Evolutionary conservation across 2,797 vertebrate species (phyloP).

Genomic region (Esox masquinongy): DNA sequence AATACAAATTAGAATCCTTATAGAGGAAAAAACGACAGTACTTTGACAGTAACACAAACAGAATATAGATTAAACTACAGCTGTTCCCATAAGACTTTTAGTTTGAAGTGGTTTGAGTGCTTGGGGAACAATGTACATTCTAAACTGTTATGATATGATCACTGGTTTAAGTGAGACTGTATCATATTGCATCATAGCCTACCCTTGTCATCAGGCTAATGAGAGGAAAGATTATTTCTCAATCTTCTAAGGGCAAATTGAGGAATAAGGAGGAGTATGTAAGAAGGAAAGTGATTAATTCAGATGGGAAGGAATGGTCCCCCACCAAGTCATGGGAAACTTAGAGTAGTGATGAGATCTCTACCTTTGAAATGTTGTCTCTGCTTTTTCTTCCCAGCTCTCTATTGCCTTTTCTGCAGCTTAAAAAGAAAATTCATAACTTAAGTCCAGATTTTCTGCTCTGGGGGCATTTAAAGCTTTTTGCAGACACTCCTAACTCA

Average conservation of each 20-base stretch:
- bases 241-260: constrained; percentile 5
- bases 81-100: neutral
- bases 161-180: constrained; percentile 12
- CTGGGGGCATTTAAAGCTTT: constrained; percentile 42
- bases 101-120: neutral
- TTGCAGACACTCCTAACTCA: constrained; percentile 17
- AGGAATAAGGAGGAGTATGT: constrained; percentile 7
- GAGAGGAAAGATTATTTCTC: constrained; percentile 15
- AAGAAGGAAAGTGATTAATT: constrained; percentile 10
- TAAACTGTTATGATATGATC: constrained; percentile 10
- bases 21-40: neutral
- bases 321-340: constrained; percentile 48
- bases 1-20: neutral
- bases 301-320: constrained; percentile 36
- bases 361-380: constrained; percentile 67
- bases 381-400: constrained; percentile 26
- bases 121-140: neutral
- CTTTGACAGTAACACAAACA: neutral
- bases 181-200: constrained; percentile 25
- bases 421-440: constrained; percentile 31
- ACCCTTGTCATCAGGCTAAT: constrained; percentile 21
- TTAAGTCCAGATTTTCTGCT: constrained; percentile 39
- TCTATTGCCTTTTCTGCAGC: neutral
- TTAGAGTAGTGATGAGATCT: constrained; percentile 55
- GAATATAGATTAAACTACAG: neutral